Evolutionary conservation across 2,113 vertebrate genomes (phyloP).

Genomic region (Gymnorhina tibicen): DNA sequence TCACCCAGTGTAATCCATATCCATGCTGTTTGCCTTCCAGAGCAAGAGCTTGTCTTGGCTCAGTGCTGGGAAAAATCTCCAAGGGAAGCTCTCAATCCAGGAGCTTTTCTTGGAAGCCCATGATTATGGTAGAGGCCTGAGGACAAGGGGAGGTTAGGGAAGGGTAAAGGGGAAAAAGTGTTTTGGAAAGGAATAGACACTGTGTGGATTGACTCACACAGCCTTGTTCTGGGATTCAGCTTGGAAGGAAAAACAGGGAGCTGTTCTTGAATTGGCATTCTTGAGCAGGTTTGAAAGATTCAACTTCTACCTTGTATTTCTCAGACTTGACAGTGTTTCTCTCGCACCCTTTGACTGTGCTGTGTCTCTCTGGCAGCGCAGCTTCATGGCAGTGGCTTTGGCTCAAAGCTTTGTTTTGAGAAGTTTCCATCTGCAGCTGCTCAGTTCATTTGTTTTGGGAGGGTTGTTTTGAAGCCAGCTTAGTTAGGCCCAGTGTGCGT

Average conservation of each 20-base stretch:
- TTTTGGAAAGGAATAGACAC: not conserved
- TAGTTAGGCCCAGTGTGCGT: rapidly evolving
- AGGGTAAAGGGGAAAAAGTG: not conserved
- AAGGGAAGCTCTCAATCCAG: not conserved
- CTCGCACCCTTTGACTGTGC: not conserved
- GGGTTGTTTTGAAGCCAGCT: not conserved
- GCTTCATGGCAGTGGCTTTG: not conserved
- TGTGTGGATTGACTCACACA: not conserved
- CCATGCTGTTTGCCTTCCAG: not conserved
- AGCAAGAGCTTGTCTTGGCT: not conserved
- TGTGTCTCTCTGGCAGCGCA: not conserved
- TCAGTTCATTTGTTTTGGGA: not conserved
- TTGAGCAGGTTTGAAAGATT: not conserved
- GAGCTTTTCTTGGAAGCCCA: not conserved
- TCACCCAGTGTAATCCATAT: not conserved
- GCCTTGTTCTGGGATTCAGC: not conserved
- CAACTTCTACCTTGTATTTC: not conserved
- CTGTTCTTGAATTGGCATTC: not conserved
- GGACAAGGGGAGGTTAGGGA: not conserved
- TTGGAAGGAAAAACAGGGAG: not conserved
- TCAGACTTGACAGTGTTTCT: not conserved
- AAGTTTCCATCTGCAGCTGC: not conserved
- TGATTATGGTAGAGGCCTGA: not conserved
- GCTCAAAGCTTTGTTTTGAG: not conserved
- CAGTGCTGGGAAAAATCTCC: not conserved